Evolutionary conservation across 2,797 vertebrate genomes (phyloP).

Genomic region (Babyrousa celebensis): DNA sequence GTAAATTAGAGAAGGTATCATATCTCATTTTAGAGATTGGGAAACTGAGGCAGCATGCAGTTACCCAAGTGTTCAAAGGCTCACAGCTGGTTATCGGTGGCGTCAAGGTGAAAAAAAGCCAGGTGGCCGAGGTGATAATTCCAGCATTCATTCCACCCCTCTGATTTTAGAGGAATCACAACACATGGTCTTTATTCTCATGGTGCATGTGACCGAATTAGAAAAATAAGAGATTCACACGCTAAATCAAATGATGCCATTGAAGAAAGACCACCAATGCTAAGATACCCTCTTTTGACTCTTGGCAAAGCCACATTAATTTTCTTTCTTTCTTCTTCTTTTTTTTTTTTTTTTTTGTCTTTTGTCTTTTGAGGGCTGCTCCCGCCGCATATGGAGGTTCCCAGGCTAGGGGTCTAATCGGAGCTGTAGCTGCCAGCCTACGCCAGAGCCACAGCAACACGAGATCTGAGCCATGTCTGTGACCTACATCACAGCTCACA

Average conservation of each 20-base stretch:
- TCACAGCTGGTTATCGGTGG: background rate
- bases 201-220: background rate
- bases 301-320: conserved; percentile 5
- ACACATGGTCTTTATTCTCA: background rate
- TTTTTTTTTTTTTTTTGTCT: too few species aligned
- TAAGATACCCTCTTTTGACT: background rate
- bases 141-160: background rate
- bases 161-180: background rate
- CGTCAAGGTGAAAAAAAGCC: background rate
- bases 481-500: too few species aligned
- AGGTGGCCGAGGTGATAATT: background rate
- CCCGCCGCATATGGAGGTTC: too few species aligned
- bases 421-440: too few species aligned
- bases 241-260: background rate
- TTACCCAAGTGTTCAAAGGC: conserved; percentile 11
- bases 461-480: too few species aligned
- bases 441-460: too few species aligned
- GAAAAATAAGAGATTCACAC: conserved; percentile 34
- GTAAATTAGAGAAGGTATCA: conserved; percentile 43
- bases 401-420: too few species aligned
- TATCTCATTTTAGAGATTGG: background rate
- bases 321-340: background rate
- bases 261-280: conserved; percentile 6
- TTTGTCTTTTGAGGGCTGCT: too few species aligned
- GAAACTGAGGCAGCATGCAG: conserved; percentile 53